Percentiles rank a stretch among this genome's conserved stretches.
phyloP scores from a whole-genome alignment of 2,797 vertebrate species.

The Sternotherus odoratus region DNA sequence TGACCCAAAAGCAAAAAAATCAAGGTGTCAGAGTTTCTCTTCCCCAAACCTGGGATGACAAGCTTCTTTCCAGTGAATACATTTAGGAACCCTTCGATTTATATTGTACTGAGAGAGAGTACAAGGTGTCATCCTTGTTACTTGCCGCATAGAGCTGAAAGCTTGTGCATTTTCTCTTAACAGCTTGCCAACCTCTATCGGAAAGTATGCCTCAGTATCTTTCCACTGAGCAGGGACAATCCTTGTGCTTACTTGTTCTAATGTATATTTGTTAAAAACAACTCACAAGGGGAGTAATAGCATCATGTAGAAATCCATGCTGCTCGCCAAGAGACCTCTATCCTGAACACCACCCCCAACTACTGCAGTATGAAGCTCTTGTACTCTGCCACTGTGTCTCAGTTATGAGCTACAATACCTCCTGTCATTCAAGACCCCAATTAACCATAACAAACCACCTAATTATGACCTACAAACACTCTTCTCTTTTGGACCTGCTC shows the following conservation, averaged over 20 bases:
- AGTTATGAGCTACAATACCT: too few relatives aligned
- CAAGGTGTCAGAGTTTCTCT: not conserved
- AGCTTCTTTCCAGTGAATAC: not conserved
- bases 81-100: not conserved
- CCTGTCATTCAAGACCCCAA: not conserved
- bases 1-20: not conserved
- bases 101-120: rapidly evolving
- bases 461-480: not conserved
- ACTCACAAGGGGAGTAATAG: not conserved
- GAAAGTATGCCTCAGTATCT: not conserved
- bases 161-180: not conserved
- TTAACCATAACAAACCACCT: not conserved
- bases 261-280: not conserved
- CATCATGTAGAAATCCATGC: not conserved
- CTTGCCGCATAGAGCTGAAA: not conserved
- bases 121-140: not conserved
- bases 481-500: too few relatives aligned
- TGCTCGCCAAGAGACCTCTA: not conserved
- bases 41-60: not conserved
- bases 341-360: not conserved
- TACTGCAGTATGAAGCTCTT: too few relatives aligned
- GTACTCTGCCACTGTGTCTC: too few relatives aligned
- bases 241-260: not conserved
- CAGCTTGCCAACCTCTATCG: not conserved
- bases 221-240: not conserved